These are phyloP conservation scores for Halcyon senegalensis DNA, from an alignment of 2,113 vertebrate genomes.

Conservation along the genomic window DNA sequence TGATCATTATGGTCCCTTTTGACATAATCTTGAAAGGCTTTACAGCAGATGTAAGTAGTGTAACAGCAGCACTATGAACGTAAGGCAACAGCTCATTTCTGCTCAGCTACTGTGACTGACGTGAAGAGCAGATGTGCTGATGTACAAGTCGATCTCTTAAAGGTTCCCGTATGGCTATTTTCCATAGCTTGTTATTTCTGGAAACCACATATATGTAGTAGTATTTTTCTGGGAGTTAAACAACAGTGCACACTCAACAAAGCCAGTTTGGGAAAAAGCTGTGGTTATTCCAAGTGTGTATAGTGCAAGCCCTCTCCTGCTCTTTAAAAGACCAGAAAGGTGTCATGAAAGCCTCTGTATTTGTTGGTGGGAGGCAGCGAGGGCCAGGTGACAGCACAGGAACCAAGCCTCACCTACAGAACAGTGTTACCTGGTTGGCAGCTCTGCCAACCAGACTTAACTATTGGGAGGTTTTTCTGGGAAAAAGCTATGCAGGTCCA, in stretches of 20 bases:
- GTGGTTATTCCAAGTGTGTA: background rate
- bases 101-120: background rate
- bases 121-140: background rate
- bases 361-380: background rate
- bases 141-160: background rate
- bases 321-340: background rate
- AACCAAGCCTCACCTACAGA: background rate
- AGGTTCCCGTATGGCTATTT: background rate
- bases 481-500: background rate
- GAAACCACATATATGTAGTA: background rate
- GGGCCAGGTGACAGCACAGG: background rate
- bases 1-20: background rate
- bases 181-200: background rate
- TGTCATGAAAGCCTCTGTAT: background rate
- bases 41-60: background rate
- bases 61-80: background rate
- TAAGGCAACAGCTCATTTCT: background rate
- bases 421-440: background rate
- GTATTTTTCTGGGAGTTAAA: background rate
- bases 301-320: background rate
- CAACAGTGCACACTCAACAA: background rate
- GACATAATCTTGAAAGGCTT: background rate
- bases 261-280: background rate
- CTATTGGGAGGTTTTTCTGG: rapidly evolving
- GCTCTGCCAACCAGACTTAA: background rate